A percentile compares a stretch with the other conserved stretches of the same genome.
Evolutionary conservation across 2,888 invertebrate genomes (phyloP).

Genomic region (Dexiosoma caninum): DNA sequence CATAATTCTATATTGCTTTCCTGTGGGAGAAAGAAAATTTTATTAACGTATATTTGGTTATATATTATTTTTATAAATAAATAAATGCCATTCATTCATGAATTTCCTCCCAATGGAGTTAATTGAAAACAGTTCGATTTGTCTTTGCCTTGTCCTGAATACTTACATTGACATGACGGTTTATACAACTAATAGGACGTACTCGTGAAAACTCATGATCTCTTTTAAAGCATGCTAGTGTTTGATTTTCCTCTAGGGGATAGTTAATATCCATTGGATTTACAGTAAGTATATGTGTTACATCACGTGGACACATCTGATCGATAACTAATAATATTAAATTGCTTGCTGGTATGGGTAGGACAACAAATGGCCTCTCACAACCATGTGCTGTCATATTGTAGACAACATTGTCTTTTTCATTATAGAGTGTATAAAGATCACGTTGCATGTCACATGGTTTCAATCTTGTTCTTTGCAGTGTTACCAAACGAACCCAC

Average conservation of each 20-base stretch:
- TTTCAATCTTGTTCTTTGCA: constrained; percentile 88
- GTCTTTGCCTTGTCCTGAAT: background rate
- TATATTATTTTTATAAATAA: too few species aligned
- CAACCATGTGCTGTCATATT: constrained; percentile 78
- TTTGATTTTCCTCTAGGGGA: constrained; percentile 78
- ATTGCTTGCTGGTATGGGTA: constrained; percentile 87
- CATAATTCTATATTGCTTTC: constrained; percentile 85
- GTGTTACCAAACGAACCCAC: constrained; percentile 82
- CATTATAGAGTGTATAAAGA: constrained; percentile 79
- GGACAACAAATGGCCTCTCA: constrained; percentile 83
- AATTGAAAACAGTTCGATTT: too few species aligned
- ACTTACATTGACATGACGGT: constrained; percentile 86
- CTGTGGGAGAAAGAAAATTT: constrained; percentile 70
- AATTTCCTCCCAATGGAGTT: too few species aligned
- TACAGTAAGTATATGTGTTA: constrained; percentile 77
- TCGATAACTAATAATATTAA: constrained; percentile 88
- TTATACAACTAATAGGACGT: constrained; percentile 86
- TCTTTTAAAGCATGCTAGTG: constrained; percentile 81
- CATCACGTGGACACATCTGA: constrained; percentile 81
- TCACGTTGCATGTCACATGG: constrained; percentile 89
- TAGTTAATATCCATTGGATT: constrained; percentile 78
- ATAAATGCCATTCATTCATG: too few species aligned
- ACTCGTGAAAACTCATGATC: constrained; percentile 82
- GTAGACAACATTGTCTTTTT: constrained; percentile 79
- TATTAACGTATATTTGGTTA: constrained; percentile 35